Conservation (phyloP, 2,113 vertebrate species). For the Xerus inauris region DNA sequence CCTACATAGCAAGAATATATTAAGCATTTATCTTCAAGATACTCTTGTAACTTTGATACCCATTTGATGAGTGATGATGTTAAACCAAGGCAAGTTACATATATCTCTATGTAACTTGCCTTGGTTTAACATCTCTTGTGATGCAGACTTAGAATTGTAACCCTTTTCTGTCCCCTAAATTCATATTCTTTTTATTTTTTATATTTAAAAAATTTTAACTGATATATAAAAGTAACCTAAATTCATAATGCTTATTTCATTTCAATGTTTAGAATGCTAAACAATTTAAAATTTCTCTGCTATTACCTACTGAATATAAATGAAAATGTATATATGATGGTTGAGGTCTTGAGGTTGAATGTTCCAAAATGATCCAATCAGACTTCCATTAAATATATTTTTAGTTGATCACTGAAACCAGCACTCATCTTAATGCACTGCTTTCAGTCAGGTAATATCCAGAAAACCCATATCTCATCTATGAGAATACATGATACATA, state of each 20-base stretch:
- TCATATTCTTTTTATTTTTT: not conserved
- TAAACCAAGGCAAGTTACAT: too few relatives aligned
- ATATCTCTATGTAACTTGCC: not conserved
- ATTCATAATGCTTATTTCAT: not conserved
- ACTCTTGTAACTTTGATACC: not conserved
- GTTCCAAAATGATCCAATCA: slow-evolving; percentile 19
- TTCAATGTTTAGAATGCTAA: slow-evolving; percentile 27
- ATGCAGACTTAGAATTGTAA: slow-evolving; percentile 10
- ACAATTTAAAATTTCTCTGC: not conserved
- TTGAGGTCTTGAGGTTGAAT: not conserved
- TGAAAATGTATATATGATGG: not conserved
- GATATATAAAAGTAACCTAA: not conserved
- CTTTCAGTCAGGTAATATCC: not conserved
- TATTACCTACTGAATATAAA: not conserved
- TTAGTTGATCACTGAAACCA: not conserved
- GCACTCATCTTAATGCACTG: not conserved
- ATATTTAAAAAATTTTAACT: not conserved
- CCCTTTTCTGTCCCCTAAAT: not conserved
- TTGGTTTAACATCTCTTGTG: not conserved
- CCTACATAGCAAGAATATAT: not conserved
- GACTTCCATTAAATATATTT: not conserved
- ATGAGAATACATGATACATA: too few relatives aligned
- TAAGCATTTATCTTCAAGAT: not conserved
- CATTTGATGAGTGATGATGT: too few relatives aligned
- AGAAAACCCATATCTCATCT: not conserved